Conservation (phyloP, 1,140 invertebrate genomes). For the Whitmania pigra region DNA sequence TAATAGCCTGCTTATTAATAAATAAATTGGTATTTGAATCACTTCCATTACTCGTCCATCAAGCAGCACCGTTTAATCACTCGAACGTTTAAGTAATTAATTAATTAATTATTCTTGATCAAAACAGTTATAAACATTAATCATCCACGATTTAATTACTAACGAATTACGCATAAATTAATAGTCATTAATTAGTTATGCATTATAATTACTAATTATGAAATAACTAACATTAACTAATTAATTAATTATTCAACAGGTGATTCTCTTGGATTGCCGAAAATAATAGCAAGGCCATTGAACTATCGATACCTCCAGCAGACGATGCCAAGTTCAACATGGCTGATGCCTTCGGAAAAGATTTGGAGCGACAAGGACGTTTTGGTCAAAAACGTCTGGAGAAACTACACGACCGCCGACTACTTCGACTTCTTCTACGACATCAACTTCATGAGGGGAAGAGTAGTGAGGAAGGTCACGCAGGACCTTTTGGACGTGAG, state of each 20-base stretch:
- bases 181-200: too few species aligned
- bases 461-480: conserved; percentile 78
- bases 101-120: too few species aligned
- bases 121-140: too few species aligned
- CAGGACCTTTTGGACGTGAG: conserved; percentile 50
- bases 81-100: too few species aligned
- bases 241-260: conserved; percentile 54
- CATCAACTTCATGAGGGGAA: conserved; percentile 65
- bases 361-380: conserved; percentile 72
- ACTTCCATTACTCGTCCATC: too few species aligned
- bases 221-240: conserved; percentile 71
- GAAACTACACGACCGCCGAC: conserved; percentile 74
- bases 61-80: too few species aligned
- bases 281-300: too few species aligned
- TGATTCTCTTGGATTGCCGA: too few species aligned
- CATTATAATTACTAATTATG: conserved; percentile 27
- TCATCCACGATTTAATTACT: too few species aligned
- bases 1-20: too few species aligned
- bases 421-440: conserved; percentile 68
- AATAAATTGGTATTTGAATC: too few species aligned
- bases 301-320: conserved; percentile 22
- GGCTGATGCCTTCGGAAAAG: conserved; percentile 81
- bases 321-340: conserved; percentile 64
- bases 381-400: conserved; percentile 58
- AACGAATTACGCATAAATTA: too few species aligned